Conservation (phyloP, 2,797 vertebrate species). For the Etheostoma perlongum region DNA sequence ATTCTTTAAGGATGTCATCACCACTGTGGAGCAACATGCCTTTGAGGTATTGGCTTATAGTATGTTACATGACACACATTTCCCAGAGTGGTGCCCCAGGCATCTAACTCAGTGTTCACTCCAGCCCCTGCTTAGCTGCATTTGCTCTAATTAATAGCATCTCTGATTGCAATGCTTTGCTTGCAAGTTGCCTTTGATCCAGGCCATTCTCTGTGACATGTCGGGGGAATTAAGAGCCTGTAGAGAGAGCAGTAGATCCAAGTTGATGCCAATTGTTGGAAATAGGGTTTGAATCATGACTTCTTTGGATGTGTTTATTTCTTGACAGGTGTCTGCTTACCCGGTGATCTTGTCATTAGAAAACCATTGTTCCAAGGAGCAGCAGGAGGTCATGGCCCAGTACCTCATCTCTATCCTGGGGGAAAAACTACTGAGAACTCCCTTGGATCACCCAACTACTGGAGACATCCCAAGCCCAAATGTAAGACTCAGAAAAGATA, state of each 20-base stretch:
- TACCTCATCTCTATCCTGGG: conserved; percentile 84
- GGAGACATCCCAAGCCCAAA: conserved; percentile 89
- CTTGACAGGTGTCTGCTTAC: conserved; percentile 86
- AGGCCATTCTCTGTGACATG: conserved; percentile 43
- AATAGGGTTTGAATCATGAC: conserved; percentile 24
- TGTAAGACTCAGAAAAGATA: conserved; percentile 80
- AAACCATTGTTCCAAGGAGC: conserved; percentile 89
- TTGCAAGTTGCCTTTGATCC: conserved; percentile 47
- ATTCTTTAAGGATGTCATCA: conserved; percentile 88
- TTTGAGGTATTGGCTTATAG: conserved; percentile 83
- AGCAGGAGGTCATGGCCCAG: conserved; percentile 89
- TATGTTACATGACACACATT: conserved; percentile 16
- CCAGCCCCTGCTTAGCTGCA: conserved; percentile 30
- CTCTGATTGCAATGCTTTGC: conserved; percentile 29
- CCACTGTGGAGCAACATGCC: conserved; percentile 87
- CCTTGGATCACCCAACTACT: conserved; percentile 63
- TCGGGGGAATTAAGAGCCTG: conserved; percentile 3
- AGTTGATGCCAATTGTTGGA: conserved; percentile 37
- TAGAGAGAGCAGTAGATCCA: conserved; percentile 19
- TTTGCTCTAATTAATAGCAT: conserved; percentile 54
- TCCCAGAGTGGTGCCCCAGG: conserved; percentile 6
- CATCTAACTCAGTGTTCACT: conserved; percentile 6
- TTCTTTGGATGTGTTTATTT: conserved; percentile 25
- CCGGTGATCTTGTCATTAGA: conserved; percentile 92
- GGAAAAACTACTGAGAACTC: conserved; percentile 82